A percentile compares a stretch with the other conserved stretches of the same genome.
Conservation (phyloP, 2,113 vertebrate species). For the Oplegnathus fasciatus region DNA sequence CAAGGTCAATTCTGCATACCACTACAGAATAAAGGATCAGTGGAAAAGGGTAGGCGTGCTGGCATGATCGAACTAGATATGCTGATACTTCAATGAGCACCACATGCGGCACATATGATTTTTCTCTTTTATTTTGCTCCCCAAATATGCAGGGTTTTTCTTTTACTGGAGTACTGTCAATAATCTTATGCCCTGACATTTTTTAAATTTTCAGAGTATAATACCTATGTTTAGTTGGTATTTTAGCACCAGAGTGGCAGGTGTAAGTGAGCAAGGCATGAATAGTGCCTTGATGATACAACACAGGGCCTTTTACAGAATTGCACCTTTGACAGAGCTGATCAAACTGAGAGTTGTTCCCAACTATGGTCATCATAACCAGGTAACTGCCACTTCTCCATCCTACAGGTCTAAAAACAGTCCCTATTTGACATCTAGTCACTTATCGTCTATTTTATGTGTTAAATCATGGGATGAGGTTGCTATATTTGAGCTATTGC, state of each 20-base stretch:
- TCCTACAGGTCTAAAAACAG: background rate
- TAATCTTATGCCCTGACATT: background rate
- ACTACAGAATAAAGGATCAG: constrained; percentile 29
- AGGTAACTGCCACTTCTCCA: background rate
- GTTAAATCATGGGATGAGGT: background rate
- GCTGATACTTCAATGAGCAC: background rate
- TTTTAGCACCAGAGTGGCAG: background rate
- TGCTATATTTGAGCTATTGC: background rate
- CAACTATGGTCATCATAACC: background rate
- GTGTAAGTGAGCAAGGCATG: background rate
- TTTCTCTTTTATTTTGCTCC: background rate
- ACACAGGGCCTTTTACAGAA: background rate
- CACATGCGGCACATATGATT: background rate
- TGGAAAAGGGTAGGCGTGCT: background rate
- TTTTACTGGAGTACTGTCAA: background rate
- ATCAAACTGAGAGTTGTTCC: background rate
- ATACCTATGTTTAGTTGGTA: background rate
- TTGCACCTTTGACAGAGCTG: background rate
- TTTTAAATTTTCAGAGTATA: background rate
- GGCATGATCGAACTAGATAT: constrained; percentile 12
- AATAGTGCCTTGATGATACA: background rate
- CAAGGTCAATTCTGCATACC: constrained; percentile 46
- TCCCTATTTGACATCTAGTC: background rate
- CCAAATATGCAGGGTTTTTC: background rate
- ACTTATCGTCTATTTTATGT: background rate